Conservation (phyloP, 2,797 vertebrate genomes). For the Sciurus vulgaris region DNA sequence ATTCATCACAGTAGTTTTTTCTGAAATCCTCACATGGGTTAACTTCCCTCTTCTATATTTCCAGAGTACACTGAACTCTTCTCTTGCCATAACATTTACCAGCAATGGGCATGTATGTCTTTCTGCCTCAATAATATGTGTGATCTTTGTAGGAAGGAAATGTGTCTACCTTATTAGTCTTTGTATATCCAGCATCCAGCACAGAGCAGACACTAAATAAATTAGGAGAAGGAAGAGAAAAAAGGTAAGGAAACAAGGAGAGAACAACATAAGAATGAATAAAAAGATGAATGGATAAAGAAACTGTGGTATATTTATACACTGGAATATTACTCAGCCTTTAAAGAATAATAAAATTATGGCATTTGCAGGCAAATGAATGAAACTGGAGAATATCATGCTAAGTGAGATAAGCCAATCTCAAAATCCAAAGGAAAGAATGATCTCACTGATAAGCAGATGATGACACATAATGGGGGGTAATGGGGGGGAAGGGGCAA, state of each 20-base stretch:
- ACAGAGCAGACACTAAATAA: constrained; percentile 32
- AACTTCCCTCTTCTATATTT: constrained; percentile 61
- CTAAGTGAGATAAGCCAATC: too few species aligned
- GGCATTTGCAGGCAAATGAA: too few species aligned
- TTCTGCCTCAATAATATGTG: constrained; percentile 26
- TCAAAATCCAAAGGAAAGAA: too few species aligned
- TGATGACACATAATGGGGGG: too few species aligned
- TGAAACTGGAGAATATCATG: too few species aligned
- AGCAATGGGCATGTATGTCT: background rate
- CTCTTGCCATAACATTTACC: background rate
- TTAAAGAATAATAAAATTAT: too few species aligned
- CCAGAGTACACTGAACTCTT: background rate
- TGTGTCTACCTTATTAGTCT: constrained; percentile 15
- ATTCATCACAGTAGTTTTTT: constrained; percentile 22
- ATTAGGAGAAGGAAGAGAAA: constrained; percentile 13
- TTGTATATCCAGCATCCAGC: background rate
- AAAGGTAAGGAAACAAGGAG: background rate
- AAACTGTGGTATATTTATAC: too few species aligned
- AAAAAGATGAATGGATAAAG: background rate
- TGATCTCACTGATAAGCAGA: too few species aligned
- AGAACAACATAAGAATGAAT: background rate
- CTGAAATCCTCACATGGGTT: background rate
- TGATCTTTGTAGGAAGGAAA: background rate
- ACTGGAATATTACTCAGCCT: too few species aligned
- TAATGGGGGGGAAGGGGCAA: too few species aligned